Evolutionary conservation across 2,888 invertebrate genomes (phyloP).

Genomic region (Meiosimyza decipiens): DNA sequence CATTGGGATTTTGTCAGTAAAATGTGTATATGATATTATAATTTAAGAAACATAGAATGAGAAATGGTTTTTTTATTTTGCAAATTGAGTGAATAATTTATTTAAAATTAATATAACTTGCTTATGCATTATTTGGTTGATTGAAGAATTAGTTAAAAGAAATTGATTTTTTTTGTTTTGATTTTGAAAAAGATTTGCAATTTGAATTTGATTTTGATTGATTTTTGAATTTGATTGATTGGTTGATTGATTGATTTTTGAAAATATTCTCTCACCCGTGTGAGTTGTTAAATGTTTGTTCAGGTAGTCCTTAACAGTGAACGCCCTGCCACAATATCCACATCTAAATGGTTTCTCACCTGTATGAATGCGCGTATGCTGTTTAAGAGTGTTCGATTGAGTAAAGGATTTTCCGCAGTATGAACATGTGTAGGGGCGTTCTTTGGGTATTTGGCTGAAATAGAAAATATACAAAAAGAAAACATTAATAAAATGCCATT

Average conservation of each 20-base stretch:
- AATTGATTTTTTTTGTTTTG: constrained; percentile 43
- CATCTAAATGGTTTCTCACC: constrained; percentile 67
- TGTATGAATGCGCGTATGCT: constrained; percentile 67
- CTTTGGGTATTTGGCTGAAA: constrained; percentile 65
- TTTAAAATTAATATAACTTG: not conserved
- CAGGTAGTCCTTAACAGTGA: constrained; percentile 67
- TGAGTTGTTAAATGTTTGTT: constrained; percentile 68
- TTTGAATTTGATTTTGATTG: constrained; percentile 47
- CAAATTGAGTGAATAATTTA: constrained; percentile 9
- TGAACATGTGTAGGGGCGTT: constrained; percentile 66
- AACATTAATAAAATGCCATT: constrained; percentile 18
- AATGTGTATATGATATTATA: constrained; percentile 10
- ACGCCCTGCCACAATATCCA: constrained; percentile 67
- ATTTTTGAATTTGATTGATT: constrained; percentile 40
- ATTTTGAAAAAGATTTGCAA: constrained; percentile 43
- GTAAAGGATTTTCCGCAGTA: constrained; percentile 67
- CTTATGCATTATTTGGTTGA: constrained; percentile 2
- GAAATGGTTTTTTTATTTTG: constrained; percentile 16
- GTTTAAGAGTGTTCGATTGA: constrained; percentile 67
- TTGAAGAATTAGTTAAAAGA: constrained; percentile 18
- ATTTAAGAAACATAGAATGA: constrained; percentile 6
- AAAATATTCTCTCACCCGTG: constrained; percentile 66
- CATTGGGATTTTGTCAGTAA: constrained; percentile 1
- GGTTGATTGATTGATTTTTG: constrained; percentile 51
- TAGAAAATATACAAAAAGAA: constrained; percentile 38